Percentiles rank a stretch among this genome's conserved stretches.
phyloP scores from a whole-genome alignment of 2,888 invertebrate genomes.

The Heliconius ismenius region DNA sequence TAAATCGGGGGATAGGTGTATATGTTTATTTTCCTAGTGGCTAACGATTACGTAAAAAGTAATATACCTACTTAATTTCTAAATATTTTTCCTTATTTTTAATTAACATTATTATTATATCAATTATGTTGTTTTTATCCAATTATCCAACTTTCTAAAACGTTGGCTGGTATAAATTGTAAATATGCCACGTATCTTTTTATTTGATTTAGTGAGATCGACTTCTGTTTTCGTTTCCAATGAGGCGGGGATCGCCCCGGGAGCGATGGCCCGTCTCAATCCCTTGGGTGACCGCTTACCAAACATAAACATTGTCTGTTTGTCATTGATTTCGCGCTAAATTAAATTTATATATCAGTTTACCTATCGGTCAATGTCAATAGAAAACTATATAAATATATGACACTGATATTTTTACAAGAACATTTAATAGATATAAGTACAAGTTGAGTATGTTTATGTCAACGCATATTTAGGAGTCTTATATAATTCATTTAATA shows the following conservation, averaged over 20 bases:
- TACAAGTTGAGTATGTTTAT: background rate
- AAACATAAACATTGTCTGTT: constrained; percentile 72
- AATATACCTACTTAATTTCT: no score
- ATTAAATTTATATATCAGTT: constrained; percentile 68
- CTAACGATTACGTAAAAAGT: no score
- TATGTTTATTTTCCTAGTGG: no score
- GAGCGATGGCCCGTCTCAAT: constrained; percentile 49
- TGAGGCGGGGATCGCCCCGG: constrained; percentile 59
- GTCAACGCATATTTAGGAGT: background rate
- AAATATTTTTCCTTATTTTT: no score
- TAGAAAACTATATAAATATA: constrained; percentile 14
- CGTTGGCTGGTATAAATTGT: constrained; percentile 21
- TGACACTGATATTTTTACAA: background rate
- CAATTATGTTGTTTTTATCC: background rate
- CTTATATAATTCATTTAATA: no score
- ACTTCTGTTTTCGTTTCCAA: constrained; percentile 76
- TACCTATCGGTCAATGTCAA: constrained; percentile 45
- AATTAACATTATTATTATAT: background rate
- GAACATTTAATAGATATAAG: no score
- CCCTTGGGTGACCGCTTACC: constrained; percentile 67
- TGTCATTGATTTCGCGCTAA: constrained; percentile 79
- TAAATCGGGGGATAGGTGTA: no score
- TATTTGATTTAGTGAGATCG: constrained; percentile 74
- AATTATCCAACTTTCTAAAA: background rate
- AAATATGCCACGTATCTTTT: constrained; percentile 54